phyloP scores from a whole-genome alignment of 2,113 vertebrate genomes.

The Silurus glanis region DNA sequence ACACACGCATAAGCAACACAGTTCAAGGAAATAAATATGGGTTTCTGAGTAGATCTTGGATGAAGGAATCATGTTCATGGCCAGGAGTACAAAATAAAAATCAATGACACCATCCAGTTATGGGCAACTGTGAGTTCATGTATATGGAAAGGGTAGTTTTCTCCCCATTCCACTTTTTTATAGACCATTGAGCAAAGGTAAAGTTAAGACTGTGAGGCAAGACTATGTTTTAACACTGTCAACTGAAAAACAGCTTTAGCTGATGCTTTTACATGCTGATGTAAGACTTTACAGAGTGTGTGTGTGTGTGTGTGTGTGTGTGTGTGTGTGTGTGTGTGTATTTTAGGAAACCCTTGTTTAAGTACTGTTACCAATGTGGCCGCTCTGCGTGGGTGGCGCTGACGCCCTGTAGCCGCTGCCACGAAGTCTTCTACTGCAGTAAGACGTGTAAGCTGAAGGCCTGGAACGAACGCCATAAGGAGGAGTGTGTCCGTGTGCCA shows the following conservation, averaged over 20 bases:
- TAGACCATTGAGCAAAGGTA: not conserved
- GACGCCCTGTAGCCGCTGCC: slow-evolving; percentile 70
- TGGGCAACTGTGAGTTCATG: not conserved
- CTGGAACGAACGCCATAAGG: slow-evolving; percentile 74
- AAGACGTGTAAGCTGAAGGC: slow-evolving; percentile 74
- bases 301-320: not conserved
- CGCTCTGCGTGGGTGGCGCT: slow-evolving; percentile 75
- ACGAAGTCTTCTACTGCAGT: slow-evolving; percentile 76
- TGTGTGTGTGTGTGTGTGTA: not conserved
- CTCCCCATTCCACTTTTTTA: not conserved
- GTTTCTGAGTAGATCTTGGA: not conserved
- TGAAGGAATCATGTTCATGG: not conserved
- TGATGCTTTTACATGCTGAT: not conserved
- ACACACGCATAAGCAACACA: not conserved
- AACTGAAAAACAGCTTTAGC: not conserved
- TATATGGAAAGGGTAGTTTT: not conserved
- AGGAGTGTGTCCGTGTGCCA: slow-evolving; percentile 67
- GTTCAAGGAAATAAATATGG: not conserved
- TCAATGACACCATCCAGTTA: not conserved
- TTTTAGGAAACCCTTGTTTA: slow-evolving; percentile 69
- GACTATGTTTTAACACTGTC: not conserved
- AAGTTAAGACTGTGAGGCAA: slow-evolving; percentile 9
- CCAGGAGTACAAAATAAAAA: not conserved
- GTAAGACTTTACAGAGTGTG: not conserved
- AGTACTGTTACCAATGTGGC: slow-evolving; percentile 81